Evolutionary conservation across 2,113 vertebrate genomes (phyloP), one percentile per base, ranked within the genome.

Genomic region (Siniperca chuatsi): DNA sequence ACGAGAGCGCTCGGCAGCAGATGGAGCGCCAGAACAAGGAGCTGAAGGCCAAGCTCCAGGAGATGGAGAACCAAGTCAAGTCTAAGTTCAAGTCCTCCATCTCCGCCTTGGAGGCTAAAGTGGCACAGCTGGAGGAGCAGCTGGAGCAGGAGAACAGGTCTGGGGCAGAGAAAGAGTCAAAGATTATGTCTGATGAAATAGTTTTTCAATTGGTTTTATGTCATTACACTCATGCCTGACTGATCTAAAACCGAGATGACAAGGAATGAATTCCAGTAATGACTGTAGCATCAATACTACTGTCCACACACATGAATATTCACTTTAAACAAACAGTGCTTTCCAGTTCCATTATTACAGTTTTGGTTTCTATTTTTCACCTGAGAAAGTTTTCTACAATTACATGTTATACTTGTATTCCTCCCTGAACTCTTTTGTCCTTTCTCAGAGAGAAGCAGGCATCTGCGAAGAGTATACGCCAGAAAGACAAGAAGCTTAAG

Each of bases 401-500:
- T 18, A 16, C 8, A 40, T 48, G 6, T 60, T 23, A 6, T 50
- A 40, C 25, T 50, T 0, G 33, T 33, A 21, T 60, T 71, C 4
- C 16, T 40, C 15, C 8, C 50, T 85, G 12, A 79, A 65, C 57
- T 78, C 9, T 35, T 33, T 8, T 50, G 2, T 81, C 16, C n/a
- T 60, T 4, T 60, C 37, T 75, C 92, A 99, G 98, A 84, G 98
- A 99, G 1, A 99, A 98, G 85, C 97, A 98, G 89, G 84, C 91
- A 0, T 84, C 87, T 0, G 91, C 96, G 33, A 99, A 98, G 95
- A 87, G 89, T 0, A 15, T 98, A 57, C 97, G 97, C 75, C 98
- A 98, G 93, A 99, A 98, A 88, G 98, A 99, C 94, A 99, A 99
- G 96, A 99, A 98, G 92, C 94, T 99, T 64, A 99, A 98, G 90